Base-by-base conservation (phyloP, 1,140 invertebrate species). In the Neodiprion virginianus region DNA sequence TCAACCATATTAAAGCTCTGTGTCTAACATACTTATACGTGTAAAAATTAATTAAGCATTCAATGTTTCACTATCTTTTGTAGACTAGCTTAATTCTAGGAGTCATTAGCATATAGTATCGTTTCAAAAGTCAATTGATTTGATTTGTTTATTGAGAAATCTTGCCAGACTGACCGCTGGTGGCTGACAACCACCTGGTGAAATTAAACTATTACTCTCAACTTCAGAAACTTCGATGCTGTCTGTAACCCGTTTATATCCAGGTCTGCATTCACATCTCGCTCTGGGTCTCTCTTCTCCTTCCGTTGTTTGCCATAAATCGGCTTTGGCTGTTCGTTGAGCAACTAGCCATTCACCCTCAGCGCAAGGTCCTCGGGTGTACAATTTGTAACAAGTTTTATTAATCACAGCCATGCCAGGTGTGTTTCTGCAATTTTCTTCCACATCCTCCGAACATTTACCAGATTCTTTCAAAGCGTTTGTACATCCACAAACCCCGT, bases 401-500 rank as follows among this genome's bases (percentile, higher is more conserved):
- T 91, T 90, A 69, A 92, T 90, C 12, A 90, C 85, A 0, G 92
- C 91, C 83, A 92, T 89, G 0, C 93, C 93, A 7, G 91, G 89
- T 4, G 88, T 89, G 1, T 89, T 86, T 8, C 91, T 90, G 77
- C 93, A 94, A 28, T 77, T 83, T 12, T 84, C 73, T 8, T 78
- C 78, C 5, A 73, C 77, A 49, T 82, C 82, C 11, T 81, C 83
- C 28, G 49, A 75, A 75, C 86, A 88, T 47, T 84, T 83, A 21
- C 79, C 84, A 47, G 76, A 72, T 40, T 76, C 76, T 61, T 80
- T 85, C 7, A 89, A 70, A 0, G 84, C 80, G 3, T 84, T 90
- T 0, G 89, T 90, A 79, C 94, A 95, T 4, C 92, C 93, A 76
- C 95, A 96, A 7, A 94, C 90, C 0, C 94, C 95, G 73, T 94